Evolutionary conservation across 2,113 vertebrate species (phyloP).

Genomic region (Gymnobelideus leadbeateri): DNA sequence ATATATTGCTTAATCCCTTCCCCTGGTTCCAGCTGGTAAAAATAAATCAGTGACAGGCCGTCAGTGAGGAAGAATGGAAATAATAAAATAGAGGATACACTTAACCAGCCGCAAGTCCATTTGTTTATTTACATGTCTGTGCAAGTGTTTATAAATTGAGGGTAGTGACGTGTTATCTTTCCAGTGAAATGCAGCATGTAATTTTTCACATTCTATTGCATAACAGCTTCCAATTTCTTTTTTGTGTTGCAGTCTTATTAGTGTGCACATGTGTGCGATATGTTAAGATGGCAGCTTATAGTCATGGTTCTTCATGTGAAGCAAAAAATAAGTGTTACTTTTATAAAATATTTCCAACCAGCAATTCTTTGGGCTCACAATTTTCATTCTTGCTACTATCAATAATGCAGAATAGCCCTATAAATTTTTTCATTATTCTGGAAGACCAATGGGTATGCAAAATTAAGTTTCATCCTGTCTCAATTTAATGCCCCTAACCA

Average conservation of each 20-base stretch:
- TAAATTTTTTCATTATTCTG: neutral
- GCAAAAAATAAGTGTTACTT: neutral
- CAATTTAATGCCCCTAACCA: neutral
- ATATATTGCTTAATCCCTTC: conserved; percentile 39
- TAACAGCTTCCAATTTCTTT: conserved; percentile 5
- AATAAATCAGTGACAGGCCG: conserved; percentile 35
- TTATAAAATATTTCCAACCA: conserved; percentile 54
- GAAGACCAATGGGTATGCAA: neutral
- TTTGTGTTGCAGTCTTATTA: conserved; percentile 26
- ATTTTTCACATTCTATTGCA: neutral
- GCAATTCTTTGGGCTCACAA: conserved; percentile 27
- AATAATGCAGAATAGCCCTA: neutral
- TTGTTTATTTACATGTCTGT: conserved; percentile 41
- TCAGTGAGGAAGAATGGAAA: conserved; percentile 39
- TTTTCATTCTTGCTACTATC: neutral
- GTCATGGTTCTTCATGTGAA: neutral
- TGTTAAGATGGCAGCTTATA: conserved; percentile 27
- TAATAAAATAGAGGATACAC: conserved; percentile 2
- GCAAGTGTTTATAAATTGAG: conserved; percentile 30
- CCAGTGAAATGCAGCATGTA: conserved; percentile 1
- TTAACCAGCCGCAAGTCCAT: conserved; percentile 21
- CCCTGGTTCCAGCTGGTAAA: conserved; percentile 57
- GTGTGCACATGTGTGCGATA: neutral
- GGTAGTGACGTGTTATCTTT: conserved; percentile 42
- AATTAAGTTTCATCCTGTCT: neutral